These are phyloP conservation scores for Palythoa grandiflora DNA, from an alignment of 92 coral and sea anemone genomes.

Conservation along the genomic window DNA sequence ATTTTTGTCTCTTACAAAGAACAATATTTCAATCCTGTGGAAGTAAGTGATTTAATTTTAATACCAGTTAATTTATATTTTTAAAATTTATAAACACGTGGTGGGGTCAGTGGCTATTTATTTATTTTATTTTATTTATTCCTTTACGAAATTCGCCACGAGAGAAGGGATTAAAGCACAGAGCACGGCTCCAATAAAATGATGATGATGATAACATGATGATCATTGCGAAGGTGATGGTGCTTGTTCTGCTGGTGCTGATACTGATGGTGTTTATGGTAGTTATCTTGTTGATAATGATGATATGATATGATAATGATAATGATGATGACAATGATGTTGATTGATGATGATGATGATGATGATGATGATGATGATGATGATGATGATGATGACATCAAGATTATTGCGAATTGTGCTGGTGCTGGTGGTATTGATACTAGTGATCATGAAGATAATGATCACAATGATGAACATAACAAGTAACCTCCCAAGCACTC, in stretches of 20 bases:
- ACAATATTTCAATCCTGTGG: constrained; percentile 1
- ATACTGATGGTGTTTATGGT: not conserved
- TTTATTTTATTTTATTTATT: too few species aligned
- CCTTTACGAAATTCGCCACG: not conserved
- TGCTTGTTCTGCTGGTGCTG: not conserved
- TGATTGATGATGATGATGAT: not conserved
- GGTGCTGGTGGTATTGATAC: not conserved
- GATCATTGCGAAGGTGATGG: not conserved
- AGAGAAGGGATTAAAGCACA: not conserved
- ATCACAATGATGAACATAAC: too few species aligned
- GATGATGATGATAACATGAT: not conserved
- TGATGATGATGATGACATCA: not conserved
- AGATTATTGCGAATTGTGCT: not conserved
- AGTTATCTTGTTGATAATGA: too few species aligned
- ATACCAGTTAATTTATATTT: not conserved
- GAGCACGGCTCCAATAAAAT: not conserved
- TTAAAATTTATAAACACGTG: not conserved
- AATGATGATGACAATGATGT: too few species aligned
- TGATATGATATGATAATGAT: too few species aligned
- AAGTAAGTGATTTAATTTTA: not conserved
- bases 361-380: too few species aligned
- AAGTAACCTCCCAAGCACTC: too few species aligned
- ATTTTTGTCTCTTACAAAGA: constrained; percentile 35
- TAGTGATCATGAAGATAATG: too few species aligned
- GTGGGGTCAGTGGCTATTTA: too few species aligned